A percentile compares a stretch with the other conserved stretches of the same genome.
Evolutionary conservation across 1,140 invertebrate species (phyloP).

Genomic region (Drosophila punjabiensis): DNA sequence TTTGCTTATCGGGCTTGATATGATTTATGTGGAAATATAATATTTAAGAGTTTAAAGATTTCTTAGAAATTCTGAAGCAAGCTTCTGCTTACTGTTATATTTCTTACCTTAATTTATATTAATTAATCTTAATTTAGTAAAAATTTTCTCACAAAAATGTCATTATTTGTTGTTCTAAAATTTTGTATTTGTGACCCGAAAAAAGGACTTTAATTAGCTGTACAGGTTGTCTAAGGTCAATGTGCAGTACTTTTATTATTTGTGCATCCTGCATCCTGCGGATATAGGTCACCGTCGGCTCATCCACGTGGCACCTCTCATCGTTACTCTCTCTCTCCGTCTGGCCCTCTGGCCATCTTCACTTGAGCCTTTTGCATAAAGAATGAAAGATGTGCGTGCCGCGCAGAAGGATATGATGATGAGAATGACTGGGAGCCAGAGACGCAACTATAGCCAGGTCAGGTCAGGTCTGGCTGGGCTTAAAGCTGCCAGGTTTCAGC

Average conservation of each 20-base stretch:
- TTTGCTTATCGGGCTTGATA: neutral
- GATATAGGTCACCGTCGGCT: conserved; percentile 58
- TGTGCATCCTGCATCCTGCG: conserved; percentile 53
- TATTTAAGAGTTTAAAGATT: neutral
- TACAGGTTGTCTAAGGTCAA: conserved; percentile 57
- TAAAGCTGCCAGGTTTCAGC: conserved; percentile 53
- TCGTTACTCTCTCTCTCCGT: neutral
- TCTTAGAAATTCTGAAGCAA: neutral
- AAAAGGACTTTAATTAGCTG: conserved; percentile 59
- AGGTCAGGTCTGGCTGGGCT: conserved; percentile 56
- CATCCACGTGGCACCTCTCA: conserved; percentile 20
- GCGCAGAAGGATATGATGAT: conserved; percentile 24
- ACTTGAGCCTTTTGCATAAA: conserved; percentile 54
- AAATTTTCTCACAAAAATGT: neutral
- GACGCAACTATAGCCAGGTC: conserved; percentile 39
- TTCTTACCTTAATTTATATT: too few relatives aligned
- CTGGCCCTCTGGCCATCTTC: conserved; percentile 15
- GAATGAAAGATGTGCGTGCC: conserved; percentile 72
- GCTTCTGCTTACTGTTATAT: too few relatives aligned
- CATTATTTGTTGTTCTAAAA: neutral
- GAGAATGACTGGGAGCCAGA: conserved; percentile 27
- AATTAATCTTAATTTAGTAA: neutral
- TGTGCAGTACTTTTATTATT: conserved; percentile 38
- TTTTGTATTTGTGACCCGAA: conserved; percentile 17
- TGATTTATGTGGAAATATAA: neutral